Conservation (phyloP, 2,888 invertebrate species). For the Oxytorus armatus region DNA sequence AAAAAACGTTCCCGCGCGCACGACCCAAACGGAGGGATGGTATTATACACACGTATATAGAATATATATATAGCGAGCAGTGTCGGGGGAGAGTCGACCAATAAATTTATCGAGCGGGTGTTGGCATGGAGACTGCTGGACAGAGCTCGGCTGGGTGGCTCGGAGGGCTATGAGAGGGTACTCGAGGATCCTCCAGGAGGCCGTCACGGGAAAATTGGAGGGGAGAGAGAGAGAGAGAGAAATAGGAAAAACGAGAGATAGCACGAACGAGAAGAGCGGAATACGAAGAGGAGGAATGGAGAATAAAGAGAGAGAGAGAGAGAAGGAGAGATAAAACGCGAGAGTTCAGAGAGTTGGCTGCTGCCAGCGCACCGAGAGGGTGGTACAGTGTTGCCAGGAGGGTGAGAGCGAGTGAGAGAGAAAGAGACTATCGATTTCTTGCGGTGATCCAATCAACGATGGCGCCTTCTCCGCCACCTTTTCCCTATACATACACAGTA, state of each 20-base stretch:
- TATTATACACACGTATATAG: neutral
- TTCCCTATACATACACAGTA: constrained; percentile 38
- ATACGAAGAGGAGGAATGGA: constrained; percentile 66
- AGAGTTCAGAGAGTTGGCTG: constrained; percentile 64
- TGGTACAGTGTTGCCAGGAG: constrained; percentile 61
- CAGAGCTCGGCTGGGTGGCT: constrained; percentile 82
- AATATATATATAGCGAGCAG: constrained; percentile 68
- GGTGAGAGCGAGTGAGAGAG: constrained; percentile 67
- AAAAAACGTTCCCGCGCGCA: constrained; percentile 24
- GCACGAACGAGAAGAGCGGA: constrained; percentile 64
- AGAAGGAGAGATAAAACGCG: constrained; percentile 58
- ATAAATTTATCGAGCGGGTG: constrained; percentile 85
- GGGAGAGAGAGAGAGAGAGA: constrained; percentile 68
- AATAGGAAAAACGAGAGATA: constrained; percentile 52
- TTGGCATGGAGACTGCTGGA: constrained; percentile 84
- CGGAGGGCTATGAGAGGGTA: constrained; percentile 82
- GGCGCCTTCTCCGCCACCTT: constrained; percentile 81
- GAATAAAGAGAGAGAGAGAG: constrained; percentile 13
- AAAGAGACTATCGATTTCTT: constrained; percentile 82
- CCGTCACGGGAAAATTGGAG: constrained; percentile 83
- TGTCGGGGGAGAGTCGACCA: constrained; percentile 82
- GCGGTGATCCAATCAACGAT: constrained; percentile 83
- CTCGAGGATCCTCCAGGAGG: constrained; percentile 84
- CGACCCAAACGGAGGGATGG: constrained; percentile 33
- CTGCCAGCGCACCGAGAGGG: constrained; percentile 57